Evolutionary conservation across 2,113 vertebrate genomes (phyloP).

Genomic region (Hemibagrus wyckioides): DNA sequence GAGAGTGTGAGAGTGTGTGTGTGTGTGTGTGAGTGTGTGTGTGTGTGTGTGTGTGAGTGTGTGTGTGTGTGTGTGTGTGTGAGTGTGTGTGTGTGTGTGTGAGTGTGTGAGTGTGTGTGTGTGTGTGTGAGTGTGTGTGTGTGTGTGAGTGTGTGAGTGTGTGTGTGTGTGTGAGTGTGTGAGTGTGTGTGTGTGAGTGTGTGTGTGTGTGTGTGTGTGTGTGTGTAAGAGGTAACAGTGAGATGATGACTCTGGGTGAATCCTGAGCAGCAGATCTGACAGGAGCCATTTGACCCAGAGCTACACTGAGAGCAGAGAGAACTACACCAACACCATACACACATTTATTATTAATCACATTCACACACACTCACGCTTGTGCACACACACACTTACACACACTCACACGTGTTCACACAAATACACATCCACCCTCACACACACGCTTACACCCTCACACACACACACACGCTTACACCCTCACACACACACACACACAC

Average conservation of each 20-base stretch:
- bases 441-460: too few relatives aligned
- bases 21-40: background rate
- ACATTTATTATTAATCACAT: constrained; percentile 32
- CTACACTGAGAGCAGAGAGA: constrained; percentile 11
- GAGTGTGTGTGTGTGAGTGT: background rate
- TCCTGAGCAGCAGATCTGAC: constrained; percentile 16
- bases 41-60: background rate
- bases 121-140: background rate
- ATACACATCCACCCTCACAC: background rate
- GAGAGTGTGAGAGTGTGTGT: background rate
- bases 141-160: background rate
- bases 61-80: background rate
- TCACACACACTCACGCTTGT: background rate
- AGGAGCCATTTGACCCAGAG: constrained; percentile 22
- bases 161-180: background rate
- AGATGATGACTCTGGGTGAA: background rate
- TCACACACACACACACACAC: too few relatives aligned
- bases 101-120: background rate
- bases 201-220: background rate
- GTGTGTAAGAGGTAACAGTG: background rate
- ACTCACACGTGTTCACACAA: background rate
- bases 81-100: background rate
- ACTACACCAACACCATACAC: background rate
- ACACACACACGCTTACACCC: too few relatives aligned
- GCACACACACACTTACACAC: constrained; percentile 1